Evolutionary conservation across 2,797 vertebrate species (phyloP).

Genomic region (Eulemur albifrons): DNA sequence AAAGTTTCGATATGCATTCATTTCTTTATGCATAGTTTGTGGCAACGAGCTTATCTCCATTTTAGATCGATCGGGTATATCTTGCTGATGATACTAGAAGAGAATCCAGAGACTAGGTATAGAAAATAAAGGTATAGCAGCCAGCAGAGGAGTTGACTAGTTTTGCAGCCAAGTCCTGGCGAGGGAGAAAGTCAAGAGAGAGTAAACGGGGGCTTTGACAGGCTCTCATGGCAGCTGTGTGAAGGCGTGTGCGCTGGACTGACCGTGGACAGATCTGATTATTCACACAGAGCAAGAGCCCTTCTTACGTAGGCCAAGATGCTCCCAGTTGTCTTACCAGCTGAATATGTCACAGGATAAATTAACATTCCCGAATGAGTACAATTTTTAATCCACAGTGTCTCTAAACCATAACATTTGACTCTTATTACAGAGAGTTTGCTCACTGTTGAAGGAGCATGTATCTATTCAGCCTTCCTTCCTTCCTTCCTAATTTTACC

Average conservation of each 20-base stretch:
- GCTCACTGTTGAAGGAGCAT: background rate
- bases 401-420: background rate
- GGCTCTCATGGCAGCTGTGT: background rate
- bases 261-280: background rate
- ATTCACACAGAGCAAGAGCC: background rate
- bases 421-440: background rate
- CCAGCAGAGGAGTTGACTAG: background rate
- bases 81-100: background rate
- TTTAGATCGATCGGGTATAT: background rate
- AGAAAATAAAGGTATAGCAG: background rate
- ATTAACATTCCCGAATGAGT: background rate
- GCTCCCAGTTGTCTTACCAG: background rate
- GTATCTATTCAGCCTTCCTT: background rate
- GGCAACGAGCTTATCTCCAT: background rate
- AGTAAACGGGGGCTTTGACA: background rate
- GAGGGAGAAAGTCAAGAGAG: background rate
- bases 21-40: constrained; percentile 14
- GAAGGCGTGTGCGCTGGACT: background rate
- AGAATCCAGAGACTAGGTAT: background rate
- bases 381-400: background rate
- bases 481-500: background rate
- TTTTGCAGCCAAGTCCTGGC: background rate
- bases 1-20: background rate
- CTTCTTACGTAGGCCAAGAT: background rate
- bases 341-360: background rate